Evolutionary conservation across 2,888 invertebrate species (phyloP), one percentile per base, ranked within the genome.

Genomic region (Xestia c-nigrum): DNA sequence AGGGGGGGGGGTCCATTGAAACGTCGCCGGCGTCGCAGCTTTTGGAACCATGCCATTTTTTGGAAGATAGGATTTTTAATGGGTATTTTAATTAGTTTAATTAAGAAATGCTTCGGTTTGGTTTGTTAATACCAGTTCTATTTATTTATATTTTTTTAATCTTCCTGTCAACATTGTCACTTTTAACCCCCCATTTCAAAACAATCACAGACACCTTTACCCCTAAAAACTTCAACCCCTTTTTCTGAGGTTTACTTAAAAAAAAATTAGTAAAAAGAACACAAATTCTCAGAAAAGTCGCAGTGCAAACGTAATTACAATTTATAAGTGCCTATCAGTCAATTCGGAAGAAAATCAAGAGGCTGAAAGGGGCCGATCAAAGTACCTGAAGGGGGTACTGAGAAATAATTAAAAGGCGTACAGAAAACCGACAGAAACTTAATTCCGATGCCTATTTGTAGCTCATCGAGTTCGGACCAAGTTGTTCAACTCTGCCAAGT

Each of bases 361-460:
- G 91, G 86, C 88, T 87, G 86, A 72, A 86, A 85, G 90, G 91
- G 92, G 84, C 89, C 89, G 90, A 93, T 93, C 92, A 89, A 90
- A 90, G 90, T 83, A 95, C 94, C 95, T 94, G 93, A 91, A 92
- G 91, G 93, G 93, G 93, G 88, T 90, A 89, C 89, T 86, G 87
- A 92, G 93, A 93, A 95, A 96, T 96, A 96, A 96, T 96, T 96
- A 96, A 96, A 96, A 96, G 96, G 95, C 95, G 92, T 90, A 94
- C 94, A 91, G 95, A 93, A 94, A 94, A 93, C 93, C 85, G 93
- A 90, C 91, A 90, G 92, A 91, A 95, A 96, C 95, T 96, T 94
- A 93, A 95, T 95, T 94, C 94, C 94, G 93, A 95, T 96, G 96
- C 95, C 94, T 95, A 95, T 96, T 96, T 95, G 95, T 94, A 95